Conservation (phyloP, 2,888 invertebrate species). For the Deilephila porcellus region DNA sequence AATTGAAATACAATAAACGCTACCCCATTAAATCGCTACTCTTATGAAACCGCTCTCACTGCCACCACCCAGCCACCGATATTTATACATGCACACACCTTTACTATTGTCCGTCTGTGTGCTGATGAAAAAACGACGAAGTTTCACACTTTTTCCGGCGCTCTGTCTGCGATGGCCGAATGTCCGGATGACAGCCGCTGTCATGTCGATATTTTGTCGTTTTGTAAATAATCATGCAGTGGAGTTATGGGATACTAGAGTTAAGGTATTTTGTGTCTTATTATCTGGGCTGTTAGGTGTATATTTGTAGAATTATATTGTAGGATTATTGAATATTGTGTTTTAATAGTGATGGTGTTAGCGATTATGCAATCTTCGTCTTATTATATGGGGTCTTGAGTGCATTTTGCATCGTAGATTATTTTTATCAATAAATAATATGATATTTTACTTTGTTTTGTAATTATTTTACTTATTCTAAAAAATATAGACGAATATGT, state of each 20-base stretch:
- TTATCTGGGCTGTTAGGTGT: neutral
- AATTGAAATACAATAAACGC: neutral
- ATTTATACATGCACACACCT: conserved; percentile 32
- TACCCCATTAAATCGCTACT: conserved; percentile 29
- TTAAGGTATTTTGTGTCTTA: neutral
- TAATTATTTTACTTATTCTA: no score
- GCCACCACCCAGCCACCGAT: conserved; percentile 46
- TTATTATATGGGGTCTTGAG: no score
- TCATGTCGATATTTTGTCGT: conserved; percentile 9
- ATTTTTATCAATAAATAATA: no score
- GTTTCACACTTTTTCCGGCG: conserved; percentile 55
- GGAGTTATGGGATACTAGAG: neutral
- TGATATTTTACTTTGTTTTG: no score
- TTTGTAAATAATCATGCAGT: conserved; percentile 19
- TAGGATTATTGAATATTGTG: neutral
- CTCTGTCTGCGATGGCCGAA: conserved; percentile 9
- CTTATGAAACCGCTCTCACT: conserved; percentile 41
- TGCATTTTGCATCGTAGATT: neutral
- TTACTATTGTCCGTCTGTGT: conserved; percentile 38
- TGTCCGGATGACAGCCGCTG: conserved; percentile 11
- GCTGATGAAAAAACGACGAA: conserved; percentile 44
- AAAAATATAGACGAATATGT: neutral
- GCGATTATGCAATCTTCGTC: no score
- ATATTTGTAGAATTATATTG: neutral
- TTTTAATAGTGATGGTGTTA: neutral